Percentiles rank a stretch among this genome's conserved stretches.
phyloP scores from a whole-genome alignment of 2,113 vertebrate genomes.

The Pseudorhombus dupliciocellatus region DNA sequence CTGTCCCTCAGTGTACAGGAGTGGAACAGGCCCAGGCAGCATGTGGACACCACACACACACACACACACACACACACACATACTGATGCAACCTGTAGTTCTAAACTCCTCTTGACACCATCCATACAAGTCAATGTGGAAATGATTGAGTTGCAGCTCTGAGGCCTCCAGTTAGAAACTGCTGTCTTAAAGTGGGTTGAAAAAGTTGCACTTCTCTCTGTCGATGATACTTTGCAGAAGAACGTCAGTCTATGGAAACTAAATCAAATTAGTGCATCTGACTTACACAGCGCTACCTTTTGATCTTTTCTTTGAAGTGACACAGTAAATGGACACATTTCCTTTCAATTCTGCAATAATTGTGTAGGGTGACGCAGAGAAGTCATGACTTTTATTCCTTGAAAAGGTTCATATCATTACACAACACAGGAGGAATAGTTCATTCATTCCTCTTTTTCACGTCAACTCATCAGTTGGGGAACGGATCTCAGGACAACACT shows the following conservation, averaged over 20 bases:
- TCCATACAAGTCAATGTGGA: slow-evolving; percentile 23
- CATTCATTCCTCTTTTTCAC: not conserved
- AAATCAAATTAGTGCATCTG: not conserved
- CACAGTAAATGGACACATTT: not conserved
- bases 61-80: slow-evolving; percentile 6
- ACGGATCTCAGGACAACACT: not conserved
- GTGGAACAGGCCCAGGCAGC: slow-evolving; percentile 52
- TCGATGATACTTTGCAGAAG: not conserved
- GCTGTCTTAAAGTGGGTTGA: not conserved
- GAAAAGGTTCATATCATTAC: too few species aligned
- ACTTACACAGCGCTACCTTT: not conserved
- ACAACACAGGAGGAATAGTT: not conserved
- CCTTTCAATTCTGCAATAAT: not conserved
- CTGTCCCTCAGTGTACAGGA: slow-evolving; percentile 52
- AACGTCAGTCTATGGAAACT: not conserved
- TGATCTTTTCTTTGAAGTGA: not conserved
- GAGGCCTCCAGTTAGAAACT: not conserved
- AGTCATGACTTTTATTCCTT: too few species aligned
- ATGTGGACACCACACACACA: slow-evolving; percentile 11
- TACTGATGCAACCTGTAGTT: slow-evolving; percentile 58
- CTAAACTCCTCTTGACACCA: slow-evolving; percentile 60
- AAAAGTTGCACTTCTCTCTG: not conserved
- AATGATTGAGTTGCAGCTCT: not conserved
- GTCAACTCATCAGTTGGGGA: not conserved
- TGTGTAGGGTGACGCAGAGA: not conserved